Conservation (phyloP, 2,888 invertebrate genomes). For the Lycaena phlaeas region DNA sequence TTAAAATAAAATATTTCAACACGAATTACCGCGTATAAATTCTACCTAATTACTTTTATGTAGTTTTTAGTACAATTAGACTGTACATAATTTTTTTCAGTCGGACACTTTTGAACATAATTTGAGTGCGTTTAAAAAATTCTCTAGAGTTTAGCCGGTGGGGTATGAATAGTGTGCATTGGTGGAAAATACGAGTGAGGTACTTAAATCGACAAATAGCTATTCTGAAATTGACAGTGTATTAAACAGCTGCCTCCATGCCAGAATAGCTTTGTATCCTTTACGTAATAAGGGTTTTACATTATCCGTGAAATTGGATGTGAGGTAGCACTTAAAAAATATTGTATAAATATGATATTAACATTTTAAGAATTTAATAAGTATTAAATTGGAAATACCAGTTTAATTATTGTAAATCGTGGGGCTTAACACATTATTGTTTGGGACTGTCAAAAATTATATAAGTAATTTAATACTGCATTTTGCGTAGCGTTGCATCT, state of each 20-base stretch:
- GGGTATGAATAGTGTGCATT: conserved; percentile 37
- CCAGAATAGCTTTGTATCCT: conserved; percentile 46
- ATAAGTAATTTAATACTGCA: too few species aligned
- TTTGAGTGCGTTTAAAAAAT: conserved; percentile 5
- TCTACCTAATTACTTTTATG: neutral
- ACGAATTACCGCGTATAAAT: neutral
- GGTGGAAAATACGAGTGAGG: conserved; percentile 41
- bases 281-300: conserved; percentile 24
- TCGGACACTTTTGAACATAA: neutral
- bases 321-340: too few species aligned
- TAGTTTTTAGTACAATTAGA: neutral
- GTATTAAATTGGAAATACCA: too few species aligned
- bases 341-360: too few species aligned
- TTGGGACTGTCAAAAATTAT: too few species aligned
- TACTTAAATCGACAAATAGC: conserved; percentile 69
- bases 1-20: neutral
- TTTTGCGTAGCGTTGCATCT: too few species aligned
- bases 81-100: neutral
- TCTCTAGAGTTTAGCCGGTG: conserved; percentile 13
- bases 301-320: conserved; percentile 15
- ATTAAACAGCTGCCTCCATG: conserved; percentile 66
- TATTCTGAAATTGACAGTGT: conserved; percentile 68
- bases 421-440: too few species aligned
- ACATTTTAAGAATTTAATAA: too few species aligned
- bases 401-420: too few species aligned